Evolutionary conservation across 37 sponge, comb jelly and placozoan genomes (phyloP).

Genomic region (Corticium candelabrum): DNA sequence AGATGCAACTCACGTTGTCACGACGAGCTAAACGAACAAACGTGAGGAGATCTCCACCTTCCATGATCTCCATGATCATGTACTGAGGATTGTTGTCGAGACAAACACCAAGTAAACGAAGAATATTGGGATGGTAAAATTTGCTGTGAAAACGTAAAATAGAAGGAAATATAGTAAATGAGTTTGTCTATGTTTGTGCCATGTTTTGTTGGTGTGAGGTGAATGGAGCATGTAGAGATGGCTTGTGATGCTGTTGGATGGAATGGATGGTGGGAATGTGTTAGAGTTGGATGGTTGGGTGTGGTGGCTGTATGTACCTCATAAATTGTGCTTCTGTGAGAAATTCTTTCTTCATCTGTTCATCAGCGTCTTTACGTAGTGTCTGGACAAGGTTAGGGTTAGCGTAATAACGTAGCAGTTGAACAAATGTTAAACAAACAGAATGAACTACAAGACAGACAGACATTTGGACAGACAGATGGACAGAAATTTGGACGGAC

Average conservation of each 20-base stretch:
- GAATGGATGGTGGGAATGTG: too few species aligned
- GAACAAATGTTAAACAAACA: too few species aligned
- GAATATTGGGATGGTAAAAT: conserved; percentile 63
- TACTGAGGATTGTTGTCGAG: conserved; percentile 64
- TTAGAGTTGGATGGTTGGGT: background rate
- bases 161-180: background rate
- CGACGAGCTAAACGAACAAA: conserved; percentile 58
- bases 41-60: conserved; percentile 60
- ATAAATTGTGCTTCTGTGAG: conserved; percentile 64
- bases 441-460: too few species aligned
- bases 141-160: conserved; percentile 19
- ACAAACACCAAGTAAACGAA: conserved; percentile 65
- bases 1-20: conserved; percentile 42
- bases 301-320: conserved; percentile 25
- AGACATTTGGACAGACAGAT: too few species aligned
- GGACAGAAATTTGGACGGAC: too few species aligned
- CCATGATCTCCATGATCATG: conserved; percentile 84
- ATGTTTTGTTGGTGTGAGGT: too few species aligned
- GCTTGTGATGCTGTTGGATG: too few species aligned
- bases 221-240: too few species aligned
- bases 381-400: conserved; percentile 14
- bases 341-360: conserved; percentile 51
- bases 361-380: conserved; percentile 43
- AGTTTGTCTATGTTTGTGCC: too few species aligned
- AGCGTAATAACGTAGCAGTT: background rate